These are phyloP conservation scores for Malthinus flaveolus DNA, from an alignment of 2,888 invertebrate species.

Conservation along the genomic window DNA sequence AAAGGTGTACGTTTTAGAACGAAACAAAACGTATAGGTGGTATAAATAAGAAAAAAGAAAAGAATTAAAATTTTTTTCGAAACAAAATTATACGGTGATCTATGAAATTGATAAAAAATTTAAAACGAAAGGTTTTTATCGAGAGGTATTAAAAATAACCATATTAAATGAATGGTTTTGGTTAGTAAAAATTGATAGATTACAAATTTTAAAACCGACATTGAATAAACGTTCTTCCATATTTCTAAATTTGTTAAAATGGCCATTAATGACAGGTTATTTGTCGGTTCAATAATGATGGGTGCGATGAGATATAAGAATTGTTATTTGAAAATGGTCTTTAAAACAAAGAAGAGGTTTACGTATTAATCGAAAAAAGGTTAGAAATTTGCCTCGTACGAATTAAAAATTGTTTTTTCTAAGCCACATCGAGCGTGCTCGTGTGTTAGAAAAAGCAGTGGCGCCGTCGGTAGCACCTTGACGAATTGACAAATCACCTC, in stretches of 20 bases:
- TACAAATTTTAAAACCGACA: constrained; percentile 13
- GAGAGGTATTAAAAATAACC: constrained; percentile 12
- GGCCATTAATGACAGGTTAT: constrained; percentile 36
- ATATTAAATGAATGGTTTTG: constrained; percentile 18
- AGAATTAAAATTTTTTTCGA: no score
- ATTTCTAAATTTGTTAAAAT: constrained; percentile 30
- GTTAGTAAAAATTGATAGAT: constrained; percentile 26
- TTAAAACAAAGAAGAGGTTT: not conserved
- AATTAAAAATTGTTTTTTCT: no score
- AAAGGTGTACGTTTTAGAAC: no score
- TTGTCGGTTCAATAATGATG: constrained; percentile 35
- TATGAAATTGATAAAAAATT: not conserved
- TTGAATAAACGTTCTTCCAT: constrained; percentile 26
- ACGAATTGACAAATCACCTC: constrained; percentile 40
- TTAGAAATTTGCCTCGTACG: no score
- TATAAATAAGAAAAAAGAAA: no score
- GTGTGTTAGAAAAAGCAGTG: constrained; percentile 22
- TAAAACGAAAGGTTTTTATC: not conserved
- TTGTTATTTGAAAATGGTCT: constrained; percentile 27
- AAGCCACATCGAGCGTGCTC: no score
- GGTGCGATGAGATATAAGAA: constrained; percentile 30
- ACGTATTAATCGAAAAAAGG: no score
- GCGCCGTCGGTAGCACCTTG: constrained; percentile 41
- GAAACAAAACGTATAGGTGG: no score
- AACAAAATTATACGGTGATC: no score